Evolutionary conservation across 37 sponge, comb jelly and placozoan genomes (phyloP), one percentile per base, ranked within the genome.

Genomic region (Eunapius fragilis): DNA sequence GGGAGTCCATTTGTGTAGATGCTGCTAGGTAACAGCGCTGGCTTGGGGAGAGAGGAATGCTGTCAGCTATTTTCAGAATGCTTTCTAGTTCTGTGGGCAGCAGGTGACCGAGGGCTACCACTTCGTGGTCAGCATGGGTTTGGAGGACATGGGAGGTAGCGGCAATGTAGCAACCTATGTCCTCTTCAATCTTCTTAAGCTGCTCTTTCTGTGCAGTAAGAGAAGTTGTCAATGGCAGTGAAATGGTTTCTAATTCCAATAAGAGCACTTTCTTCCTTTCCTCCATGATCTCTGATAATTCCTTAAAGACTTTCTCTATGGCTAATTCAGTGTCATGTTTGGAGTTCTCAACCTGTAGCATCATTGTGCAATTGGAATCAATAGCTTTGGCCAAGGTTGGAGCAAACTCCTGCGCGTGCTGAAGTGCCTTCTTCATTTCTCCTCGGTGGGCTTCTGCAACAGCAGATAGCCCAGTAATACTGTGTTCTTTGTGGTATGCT

Each of bases 401-500:
- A 27, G 27, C 26, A 3, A 50, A 68, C 38, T 74, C 31, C 11
- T 75, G 27, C 14, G 76, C 75, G 17, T 75, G 24, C 24, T 84
- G 67, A 1, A 76, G 68, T 12, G 28, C 7, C 31, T 31, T 30
- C 49, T 49, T 30, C 34, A 84, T 28, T 31, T 37, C 33, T 0
- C 7, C 75, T 17, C 32, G 28, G 0, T 75, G 31, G 23, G 27
- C 6, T 23, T 69, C 35, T 36, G 85, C 77, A 3, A 84, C 30
- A 1, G 75, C 13, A 27, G 49, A 22, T 35, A 86, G 68, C 10
- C 33, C 36, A 30, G 32, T 31, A 5, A 28, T 14, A 6, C 72
- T 31, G 25, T 90, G 91, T 31, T 86, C 82, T 3, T 86, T 77
- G 75, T 90, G 91, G 3, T 24, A 67, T 31, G 67, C 74, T 24